Evolutionary conservation across 2,888 invertebrate genomes (phyloP).

Genomic region (Lasioglossum oenotherae): DNA sequence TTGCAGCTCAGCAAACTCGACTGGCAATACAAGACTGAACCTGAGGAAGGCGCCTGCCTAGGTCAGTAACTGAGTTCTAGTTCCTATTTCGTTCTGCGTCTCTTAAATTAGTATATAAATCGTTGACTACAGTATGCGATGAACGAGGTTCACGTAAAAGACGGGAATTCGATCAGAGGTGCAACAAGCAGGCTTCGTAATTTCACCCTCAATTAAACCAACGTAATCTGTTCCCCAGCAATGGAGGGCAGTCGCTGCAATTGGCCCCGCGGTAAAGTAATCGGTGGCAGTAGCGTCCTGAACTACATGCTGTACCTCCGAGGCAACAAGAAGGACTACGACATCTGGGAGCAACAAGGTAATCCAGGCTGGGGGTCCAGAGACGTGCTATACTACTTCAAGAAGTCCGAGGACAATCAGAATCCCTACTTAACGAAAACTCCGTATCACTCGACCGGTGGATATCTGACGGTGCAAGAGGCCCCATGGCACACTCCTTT

Average conservation of each 20-base stretch:
- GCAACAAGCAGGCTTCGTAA: no score
- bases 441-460: conserved; percentile 92
- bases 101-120: no score
- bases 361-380: conserved; percentile 95
- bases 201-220: neutral
- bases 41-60: conserved; percentile 92
- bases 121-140: no score
- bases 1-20: conserved; percentile 94
- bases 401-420: conserved; percentile 95
- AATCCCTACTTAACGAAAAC: conserved; percentile 93
- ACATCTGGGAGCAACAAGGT: conserved; percentile 94
- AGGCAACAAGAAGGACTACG: conserved; percentile 95
- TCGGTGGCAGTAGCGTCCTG: conserved; percentile 95
- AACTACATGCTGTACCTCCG: conserved; percentile 97
- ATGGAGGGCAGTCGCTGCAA: conserved; percentile 94
- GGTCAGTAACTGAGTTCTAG: conserved; percentile 85
- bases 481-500: conserved; percentile 95
- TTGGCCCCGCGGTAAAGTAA: conserved; percentile 96
- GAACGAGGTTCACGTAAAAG: no score
- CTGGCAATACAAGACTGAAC: conserved; percentile 97
- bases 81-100: no score
- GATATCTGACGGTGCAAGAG: conserved; percentile 93
- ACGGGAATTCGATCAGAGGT: no score
- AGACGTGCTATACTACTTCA: conserved; percentile 93
- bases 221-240: conserved; percentile 85